These are phyloP conservation scores for Haemorhous mexicanus DNA, from an alignment of 2,113 vertebrate genomes.

Conservation along the genomic window DNA sequence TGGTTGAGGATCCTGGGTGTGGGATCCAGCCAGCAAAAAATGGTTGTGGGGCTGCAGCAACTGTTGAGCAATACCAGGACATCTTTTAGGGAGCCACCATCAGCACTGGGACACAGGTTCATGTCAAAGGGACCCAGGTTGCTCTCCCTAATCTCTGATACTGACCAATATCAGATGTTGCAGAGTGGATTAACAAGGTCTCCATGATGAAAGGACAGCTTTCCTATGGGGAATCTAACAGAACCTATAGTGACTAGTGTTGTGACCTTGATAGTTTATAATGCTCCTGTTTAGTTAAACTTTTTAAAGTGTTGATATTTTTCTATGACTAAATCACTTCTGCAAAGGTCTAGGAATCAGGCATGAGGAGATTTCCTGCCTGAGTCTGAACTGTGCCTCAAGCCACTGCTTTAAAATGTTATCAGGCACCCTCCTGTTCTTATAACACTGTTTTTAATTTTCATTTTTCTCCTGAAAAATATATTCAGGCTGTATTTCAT, in stretches of 20 bases:
- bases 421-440: background rate
- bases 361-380: background rate
- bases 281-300: background rate
- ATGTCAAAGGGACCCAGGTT: background rate
- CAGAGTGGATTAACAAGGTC: background rate
- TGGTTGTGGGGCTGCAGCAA: no score
- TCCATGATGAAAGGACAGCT: background rate
- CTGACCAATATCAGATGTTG: background rate
- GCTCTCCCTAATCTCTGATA: background rate
- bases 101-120: accelerated
- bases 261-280: background rate
- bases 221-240: background rate
- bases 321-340: background rate
- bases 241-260: background rate
- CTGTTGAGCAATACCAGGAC: background rate
- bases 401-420: background rate
- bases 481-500: background rate
- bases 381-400: background rate
- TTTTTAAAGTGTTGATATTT: background rate
- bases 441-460: background rate
- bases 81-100: background rate
- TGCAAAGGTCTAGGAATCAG: background rate
- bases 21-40: background rate
- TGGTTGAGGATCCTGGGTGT: background rate
- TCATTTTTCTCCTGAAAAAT: background rate